Base-by-base conservation (phyloP, 2,797 vertebrate genomes). In the Lerista edwardsae region DNA sequence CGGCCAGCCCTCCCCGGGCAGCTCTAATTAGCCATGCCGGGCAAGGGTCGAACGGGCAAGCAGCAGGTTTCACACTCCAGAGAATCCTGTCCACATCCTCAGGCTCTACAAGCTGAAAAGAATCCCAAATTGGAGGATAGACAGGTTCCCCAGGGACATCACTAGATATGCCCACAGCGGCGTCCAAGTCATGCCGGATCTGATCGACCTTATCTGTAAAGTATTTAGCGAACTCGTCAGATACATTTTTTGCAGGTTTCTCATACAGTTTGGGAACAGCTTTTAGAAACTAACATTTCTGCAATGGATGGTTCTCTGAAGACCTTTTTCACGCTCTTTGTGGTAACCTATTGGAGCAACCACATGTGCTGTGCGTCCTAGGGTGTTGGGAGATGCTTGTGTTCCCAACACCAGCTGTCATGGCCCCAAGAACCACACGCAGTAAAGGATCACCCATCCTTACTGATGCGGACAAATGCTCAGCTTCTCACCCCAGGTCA, bases 201-300 rank as follows among this genome's bases (percentile, higher is more conserved):
- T n/a, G n/a, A n/a, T n/a, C n/a, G n/a, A n/a, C n/a, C n/a, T n/a
- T n/a, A n/a, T n/a, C n/a, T n/a, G n/a, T n/a, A n/a, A n/a, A n/a
- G n/a, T n/a, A n/a, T n/a, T n/a, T n/a, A n/a, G n/a, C n/a, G n/a
- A n/a, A n/a, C n/a, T n/a, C n/a, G n/a, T 55, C 36, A 78, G n/a
- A 71, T 71, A 78, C 47, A 25, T 8, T 25, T 62, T 78, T n/a
- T 47, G 14, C n/a, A 41, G 11, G 39, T 10, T 15, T 75, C 19
- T 47, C 39, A 64, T 47, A 51, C 23, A 21, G 36, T 76, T n/a
- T 76, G 51, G 29, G 57, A 57, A 67, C 31, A 68, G 5, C 23
- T 75, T 65, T 83, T 65, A 55, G 31, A 83, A 83, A 55, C 19
- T 41, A 55, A 17, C 25, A n/a, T 76, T 68, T 76, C 55, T 77